Conservation (phyloP, 1,140 invertebrate genomes). For the Temnothorax nylanderi region DNA sequence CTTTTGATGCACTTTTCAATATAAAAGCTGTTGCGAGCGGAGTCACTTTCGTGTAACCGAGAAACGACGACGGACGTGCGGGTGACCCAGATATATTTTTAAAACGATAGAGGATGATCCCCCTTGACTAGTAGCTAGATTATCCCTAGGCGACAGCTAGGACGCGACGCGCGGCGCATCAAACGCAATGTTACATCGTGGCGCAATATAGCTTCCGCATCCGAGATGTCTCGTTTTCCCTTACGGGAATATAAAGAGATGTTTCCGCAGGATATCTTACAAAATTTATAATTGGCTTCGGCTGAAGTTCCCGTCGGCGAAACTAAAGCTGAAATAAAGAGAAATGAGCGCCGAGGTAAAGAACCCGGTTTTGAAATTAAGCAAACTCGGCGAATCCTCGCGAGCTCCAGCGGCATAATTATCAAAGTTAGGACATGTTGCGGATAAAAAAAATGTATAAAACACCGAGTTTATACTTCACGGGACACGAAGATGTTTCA, state of each 20-base stretch:
- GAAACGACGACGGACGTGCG: not conserved
- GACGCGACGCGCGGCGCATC: conserved; percentile 32
- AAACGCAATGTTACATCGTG: not conserved
- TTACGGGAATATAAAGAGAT: conserved; percentile 6
- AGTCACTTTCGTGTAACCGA: conserved; percentile 11
- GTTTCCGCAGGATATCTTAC: not conserved
- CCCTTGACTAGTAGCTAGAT: conserved; percentile 50
- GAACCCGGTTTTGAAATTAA: conserved; percentile 20
- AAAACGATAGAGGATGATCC: conserved; percentile 56
- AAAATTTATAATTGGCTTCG: conserved; percentile 55
- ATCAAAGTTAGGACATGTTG: conserved; percentile 38
- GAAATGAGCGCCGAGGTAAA: not conserved
- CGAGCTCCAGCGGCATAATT: conserved; percentile 40
- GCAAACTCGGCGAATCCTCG: conserved; percentile 23
- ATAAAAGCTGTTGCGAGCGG: conserved; percentile 1
- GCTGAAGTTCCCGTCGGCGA: conserved; percentile 5
- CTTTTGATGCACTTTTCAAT: not conserved
- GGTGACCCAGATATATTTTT: conserved; percentile 59
- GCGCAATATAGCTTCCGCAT: not conserved
- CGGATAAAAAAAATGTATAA: conserved; percentile 40
- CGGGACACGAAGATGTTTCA: not conserved
- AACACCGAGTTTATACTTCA: not conserved
- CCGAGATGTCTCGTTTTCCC: not conserved
- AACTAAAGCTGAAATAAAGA: conserved; percentile 28
- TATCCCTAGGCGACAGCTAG: conserved; percentile 36